These are phyloP conservation scores for Thalassarche chlororhynchos DNA, from an alignment of 2,113 vertebrate species.

Conservation along the genomic window DNA sequence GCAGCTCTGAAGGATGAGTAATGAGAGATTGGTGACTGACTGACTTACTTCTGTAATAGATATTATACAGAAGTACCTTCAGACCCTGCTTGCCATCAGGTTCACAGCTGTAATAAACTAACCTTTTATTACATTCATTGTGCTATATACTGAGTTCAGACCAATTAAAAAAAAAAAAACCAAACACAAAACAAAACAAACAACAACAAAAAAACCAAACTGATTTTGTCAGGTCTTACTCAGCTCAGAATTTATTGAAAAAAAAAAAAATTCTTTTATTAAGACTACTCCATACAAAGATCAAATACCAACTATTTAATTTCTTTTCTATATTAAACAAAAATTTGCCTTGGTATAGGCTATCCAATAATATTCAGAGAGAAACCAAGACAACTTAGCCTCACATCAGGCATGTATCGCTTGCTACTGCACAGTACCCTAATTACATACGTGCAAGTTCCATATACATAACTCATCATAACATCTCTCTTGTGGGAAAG, in stretches of 20 bases:
- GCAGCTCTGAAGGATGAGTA: background rate
- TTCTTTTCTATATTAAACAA: background rate
- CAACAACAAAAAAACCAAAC: too few relatives aligned
- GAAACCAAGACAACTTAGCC: background rate
- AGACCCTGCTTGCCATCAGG: background rate
- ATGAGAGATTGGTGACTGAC: background rate
- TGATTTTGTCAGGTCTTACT: background rate
- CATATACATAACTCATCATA: background rate
- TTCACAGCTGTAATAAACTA: background rate
- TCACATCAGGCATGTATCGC: background rate
- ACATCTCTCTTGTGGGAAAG: background rate
- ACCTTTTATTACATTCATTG: background rate
- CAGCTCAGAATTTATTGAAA: background rate
- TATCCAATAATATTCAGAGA: background rate
- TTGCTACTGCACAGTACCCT: background rate
- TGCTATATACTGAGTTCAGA: background rate
- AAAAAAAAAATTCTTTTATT: background rate
- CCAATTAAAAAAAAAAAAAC: background rate
- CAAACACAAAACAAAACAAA: too few relatives aligned
- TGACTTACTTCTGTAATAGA: background rate
- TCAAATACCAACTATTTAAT: background rate
- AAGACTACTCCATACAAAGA: background rate
- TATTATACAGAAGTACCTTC: background rate
- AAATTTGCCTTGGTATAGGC: background rate
- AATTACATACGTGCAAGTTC: background rate